Base-by-base conservation (phyloP, 2,113 vertebrate genomes). In the Salminus brasiliensis region DNA sequence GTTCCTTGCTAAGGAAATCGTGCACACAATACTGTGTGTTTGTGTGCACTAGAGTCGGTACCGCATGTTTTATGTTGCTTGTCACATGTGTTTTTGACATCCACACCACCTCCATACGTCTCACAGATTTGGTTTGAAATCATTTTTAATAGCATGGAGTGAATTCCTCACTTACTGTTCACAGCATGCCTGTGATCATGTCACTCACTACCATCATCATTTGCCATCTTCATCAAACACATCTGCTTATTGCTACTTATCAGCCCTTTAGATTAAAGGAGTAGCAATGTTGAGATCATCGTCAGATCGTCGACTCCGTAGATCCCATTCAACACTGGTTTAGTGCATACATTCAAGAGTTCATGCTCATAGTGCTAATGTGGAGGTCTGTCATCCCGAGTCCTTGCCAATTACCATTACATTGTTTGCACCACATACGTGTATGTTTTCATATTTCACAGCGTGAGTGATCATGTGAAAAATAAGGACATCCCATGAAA, bases 1-100 rank as follows among this genome's bases (percentile, higher is more conserved):
- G 78, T 72, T 16, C 69, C 55, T 67, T 15, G 87, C 85, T 83
- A 79, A 68, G 74, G 11, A 87, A 80, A 85, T 81, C 49, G 79
- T 67, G 18, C 82, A 41, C 79, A 66, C 43, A 66, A 41, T 25
- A n/a, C n/a, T 41, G 47, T 71, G 60, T 86, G 79, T 79, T 84
- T 4, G 39, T 72, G 80, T 60, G 80, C 70, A 74, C 69, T 69
- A 85, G 78, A 79, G 43, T 72, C 71, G 67, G 39, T 81, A 63
- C 77, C 77, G 90, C 91, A 91, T 93, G 92, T 80, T 89, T 72
- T 89, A 75, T 92, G 85, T 91, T 90, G 82, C 78, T 67, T 71
- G 80, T 81, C 87, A 91, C 88, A n/a, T 60, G 76, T 86, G 85
- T 84, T 90, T 84, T 84, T 86, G 74, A 88, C 79, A 79, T 83